Evolutionary conservation across 2,797 vertebrate genomes (phyloP).

Genomic region (Anguilla obscura): DNA sequence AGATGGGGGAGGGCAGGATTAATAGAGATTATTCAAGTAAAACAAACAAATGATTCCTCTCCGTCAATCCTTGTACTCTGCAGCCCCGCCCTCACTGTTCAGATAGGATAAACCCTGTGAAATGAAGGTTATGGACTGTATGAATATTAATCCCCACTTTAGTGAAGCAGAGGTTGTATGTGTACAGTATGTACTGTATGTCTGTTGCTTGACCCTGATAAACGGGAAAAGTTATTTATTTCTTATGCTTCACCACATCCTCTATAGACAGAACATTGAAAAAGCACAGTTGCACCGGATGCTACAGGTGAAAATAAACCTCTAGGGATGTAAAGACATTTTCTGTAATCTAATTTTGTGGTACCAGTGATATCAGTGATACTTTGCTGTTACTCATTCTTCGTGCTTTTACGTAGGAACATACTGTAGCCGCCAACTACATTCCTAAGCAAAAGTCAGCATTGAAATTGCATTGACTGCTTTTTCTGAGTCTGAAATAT

Average conservation of each 20-base stretch:
- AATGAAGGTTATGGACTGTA: constrained; percentile 7
- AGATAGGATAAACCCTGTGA: constrained; percentile 28
- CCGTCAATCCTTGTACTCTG: background rate
- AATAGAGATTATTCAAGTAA: constrained; percentile 25
- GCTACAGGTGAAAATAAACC: no score
- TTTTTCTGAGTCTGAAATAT: constrained; percentile 1
- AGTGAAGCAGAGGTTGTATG: background rate
- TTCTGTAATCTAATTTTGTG: background rate
- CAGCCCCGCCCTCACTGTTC: background rate
- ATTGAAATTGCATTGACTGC: background rate
- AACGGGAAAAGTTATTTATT: no score
- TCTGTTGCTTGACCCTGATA: no score
- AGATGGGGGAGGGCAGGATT: constrained; percentile 20
- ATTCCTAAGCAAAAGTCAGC: background rate
- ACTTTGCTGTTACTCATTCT: background rate
- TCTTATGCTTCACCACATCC: no score
- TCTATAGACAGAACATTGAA: no score
- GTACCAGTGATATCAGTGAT: background rate
- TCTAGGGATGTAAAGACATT: background rate
- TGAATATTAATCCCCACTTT: background rate
- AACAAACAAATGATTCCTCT: constrained; percentile 34
- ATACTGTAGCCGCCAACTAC: background rate
- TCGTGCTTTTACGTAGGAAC: background rate
- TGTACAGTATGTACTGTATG: background rate
- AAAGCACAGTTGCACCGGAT: no score